Percentiles rank a stretch among this genome's conserved stretches.
Conservation (phyloP, 2,113 vertebrate species). For the Tapirus terrestris region DNA sequence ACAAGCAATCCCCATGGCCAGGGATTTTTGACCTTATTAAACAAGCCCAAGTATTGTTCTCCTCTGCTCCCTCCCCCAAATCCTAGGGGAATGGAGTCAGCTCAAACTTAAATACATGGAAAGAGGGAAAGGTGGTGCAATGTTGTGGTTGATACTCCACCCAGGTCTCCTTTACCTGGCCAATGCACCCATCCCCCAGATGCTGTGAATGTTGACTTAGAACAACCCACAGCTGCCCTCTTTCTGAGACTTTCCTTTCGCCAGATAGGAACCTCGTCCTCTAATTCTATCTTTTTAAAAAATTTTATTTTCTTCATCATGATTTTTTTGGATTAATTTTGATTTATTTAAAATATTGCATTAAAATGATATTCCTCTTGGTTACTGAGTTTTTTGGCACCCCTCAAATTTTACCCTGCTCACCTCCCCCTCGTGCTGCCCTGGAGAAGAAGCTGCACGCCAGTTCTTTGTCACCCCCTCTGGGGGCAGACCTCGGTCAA, state of each 20-base stretch:
- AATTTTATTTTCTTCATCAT: not conserved
- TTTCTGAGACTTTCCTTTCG: not conserved
- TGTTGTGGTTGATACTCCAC: not conserved
- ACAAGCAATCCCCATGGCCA: not conserved
- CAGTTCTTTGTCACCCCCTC: not conserved
- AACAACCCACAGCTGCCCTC: not conserved
- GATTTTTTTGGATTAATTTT: not conserved
- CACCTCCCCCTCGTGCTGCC: not conserved
- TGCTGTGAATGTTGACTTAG: not conserved
- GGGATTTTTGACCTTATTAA: constrained; percentile 13
- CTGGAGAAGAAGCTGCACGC: not conserved
- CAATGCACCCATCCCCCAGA: not conserved
- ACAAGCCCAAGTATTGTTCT: not conserved
- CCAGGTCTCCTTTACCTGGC: not conserved
- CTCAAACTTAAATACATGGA: not conserved
- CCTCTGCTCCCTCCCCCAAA: not conserved
- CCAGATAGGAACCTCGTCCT: not conserved
- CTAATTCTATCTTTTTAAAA: constrained; percentile 29
- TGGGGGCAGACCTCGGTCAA: not conserved
- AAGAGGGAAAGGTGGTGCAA: not conserved
- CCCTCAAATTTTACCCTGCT: not conserved
- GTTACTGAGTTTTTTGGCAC: not conserved
- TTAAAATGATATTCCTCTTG: constrained; percentile 3
- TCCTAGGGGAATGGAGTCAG: not conserved
- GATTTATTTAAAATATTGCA: not conserved